These are phyloP conservation scores for Digitonthophagus gazella DNA, from an alignment of 2,888 invertebrate genomes.

Conservation along the genomic window DNA sequence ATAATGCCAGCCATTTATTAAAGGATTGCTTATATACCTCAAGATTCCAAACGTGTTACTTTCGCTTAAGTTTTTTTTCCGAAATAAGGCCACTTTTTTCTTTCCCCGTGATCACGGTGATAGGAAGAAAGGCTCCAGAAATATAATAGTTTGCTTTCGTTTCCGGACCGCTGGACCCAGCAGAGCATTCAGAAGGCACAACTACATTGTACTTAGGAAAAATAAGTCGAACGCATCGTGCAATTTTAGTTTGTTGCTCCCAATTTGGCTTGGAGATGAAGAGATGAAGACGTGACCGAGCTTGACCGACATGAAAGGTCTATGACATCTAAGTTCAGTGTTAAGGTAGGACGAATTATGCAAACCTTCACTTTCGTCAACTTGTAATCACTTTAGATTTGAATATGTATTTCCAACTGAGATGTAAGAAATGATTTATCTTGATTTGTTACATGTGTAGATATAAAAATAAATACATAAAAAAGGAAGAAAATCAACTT, in stretches of 20 bases:
- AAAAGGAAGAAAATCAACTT: too few relatives aligned
- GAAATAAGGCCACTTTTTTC: conserved; percentile 7
- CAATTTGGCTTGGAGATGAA: too few relatives aligned
- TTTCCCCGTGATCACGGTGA: conserved; percentile 7
- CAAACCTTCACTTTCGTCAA: background rate
- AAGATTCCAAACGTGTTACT: conserved; percentile 5
- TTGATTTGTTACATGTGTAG: too few relatives aligned
- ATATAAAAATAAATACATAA: too few relatives aligned
- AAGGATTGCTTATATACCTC: conserved; percentile 11
- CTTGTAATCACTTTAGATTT: too few relatives aligned
- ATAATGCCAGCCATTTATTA: conserved; percentile 4
- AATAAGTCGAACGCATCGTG: background rate
- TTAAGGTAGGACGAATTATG: background rate
- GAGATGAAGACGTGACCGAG: background rate
- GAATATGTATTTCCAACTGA: too few relatives aligned
- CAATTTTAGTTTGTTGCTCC: background rate
- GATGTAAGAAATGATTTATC: too few relatives aligned
- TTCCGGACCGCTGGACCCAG: conserved; percentile 8
- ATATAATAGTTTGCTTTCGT: conserved; percentile 5
- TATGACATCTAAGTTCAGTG: background rate
- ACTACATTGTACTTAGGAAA: background rate
- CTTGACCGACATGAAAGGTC: background rate
- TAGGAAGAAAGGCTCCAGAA: conserved; percentile 8
- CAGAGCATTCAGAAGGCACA: background rate
- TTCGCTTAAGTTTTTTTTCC: conserved; percentile 11